Conservation (phyloP, 2,797 vertebrate species). For the Anguilla pacifica region DNA sequence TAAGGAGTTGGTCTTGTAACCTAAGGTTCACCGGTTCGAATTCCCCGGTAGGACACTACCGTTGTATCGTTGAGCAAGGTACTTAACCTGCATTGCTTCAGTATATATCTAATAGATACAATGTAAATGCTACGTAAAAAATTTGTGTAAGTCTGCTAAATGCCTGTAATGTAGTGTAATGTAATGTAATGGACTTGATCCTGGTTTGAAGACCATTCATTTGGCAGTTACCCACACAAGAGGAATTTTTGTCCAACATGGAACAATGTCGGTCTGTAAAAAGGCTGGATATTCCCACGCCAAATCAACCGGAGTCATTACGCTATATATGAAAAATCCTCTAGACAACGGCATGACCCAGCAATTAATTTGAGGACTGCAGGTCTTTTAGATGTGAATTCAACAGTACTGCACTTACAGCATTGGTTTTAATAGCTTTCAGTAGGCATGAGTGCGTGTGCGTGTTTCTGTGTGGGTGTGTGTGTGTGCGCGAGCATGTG, state of each 20-base stretch:
- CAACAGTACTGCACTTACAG: neutral
- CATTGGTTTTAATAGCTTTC: neutral
- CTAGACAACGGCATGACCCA: conserved; percentile 4
- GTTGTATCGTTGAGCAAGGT: too few relatives aligned
- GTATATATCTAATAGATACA: too few relatives aligned
- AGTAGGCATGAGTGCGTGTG: neutral
- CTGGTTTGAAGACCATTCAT: neutral
- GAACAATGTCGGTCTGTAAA: neutral
- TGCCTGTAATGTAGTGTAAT: too few relatives aligned
- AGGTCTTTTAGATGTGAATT: neutral
- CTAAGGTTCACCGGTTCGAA: too few relatives aligned
- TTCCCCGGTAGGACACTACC: too few relatives aligned
- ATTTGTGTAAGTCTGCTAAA: too few relatives aligned
- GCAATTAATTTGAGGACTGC: conserved; percentile 16
- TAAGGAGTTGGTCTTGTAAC: too few relatives aligned
- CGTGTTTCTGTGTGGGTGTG: too few relatives aligned
- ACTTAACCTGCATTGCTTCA: too few relatives aligned
- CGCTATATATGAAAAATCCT: neutral
- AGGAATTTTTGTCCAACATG: neutral
- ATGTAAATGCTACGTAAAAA: too few relatives aligned
- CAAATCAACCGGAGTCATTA: neutral
- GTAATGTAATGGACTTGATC: neutral
- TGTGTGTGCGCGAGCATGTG: too few relatives aligned
- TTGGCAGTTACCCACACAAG: neutral
- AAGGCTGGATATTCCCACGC: neutral